phyloP scores from a whole-genome alignment of 2,888 invertebrate species.

The Amiota communis region DNA sequence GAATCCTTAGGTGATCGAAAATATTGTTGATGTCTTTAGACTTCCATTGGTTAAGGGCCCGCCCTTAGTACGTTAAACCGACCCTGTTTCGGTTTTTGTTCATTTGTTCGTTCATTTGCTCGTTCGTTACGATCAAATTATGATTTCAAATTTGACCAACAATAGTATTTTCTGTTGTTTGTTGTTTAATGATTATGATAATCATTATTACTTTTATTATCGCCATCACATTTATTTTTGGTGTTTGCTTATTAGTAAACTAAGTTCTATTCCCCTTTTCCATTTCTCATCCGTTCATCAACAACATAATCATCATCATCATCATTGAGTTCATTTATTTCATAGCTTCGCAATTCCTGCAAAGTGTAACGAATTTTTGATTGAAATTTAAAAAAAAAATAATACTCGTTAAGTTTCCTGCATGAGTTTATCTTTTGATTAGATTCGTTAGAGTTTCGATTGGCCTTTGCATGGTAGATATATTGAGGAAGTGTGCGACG shows the following conservation, averaged over 20 bases:
- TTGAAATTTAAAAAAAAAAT: slow-evolving; percentile 58
- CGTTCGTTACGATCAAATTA: slow-evolving; percentile 7
- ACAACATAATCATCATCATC: no score
- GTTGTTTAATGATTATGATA: slow-evolving; percentile 1
- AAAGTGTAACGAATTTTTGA: slow-evolving; percentile 67
- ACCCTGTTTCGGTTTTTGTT: no score
- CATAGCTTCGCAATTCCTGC: slow-evolving; percentile 32
- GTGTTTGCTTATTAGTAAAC: slow-evolving; percentile 60
- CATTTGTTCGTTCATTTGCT: no score
- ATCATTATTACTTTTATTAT: slow-evolving; percentile 55
- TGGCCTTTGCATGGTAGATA: slow-evolving; percentile 49
- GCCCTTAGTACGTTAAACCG: no score
- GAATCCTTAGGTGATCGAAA: no score
- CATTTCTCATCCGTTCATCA: no score
- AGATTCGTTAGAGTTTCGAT: slow-evolving; percentile 64
- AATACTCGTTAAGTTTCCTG: slow-evolving; percentile 64
- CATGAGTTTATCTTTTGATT: slow-evolving; percentile 66
- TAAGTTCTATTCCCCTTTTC: background rate
- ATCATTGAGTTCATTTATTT: background rate
- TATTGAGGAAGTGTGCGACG: slow-evolving; percentile 50
- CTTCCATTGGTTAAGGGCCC: no score
- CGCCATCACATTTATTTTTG: slow-evolving; percentile 63
- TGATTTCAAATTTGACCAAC: background rate
- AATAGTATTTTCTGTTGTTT: slow-evolving; percentile 5
- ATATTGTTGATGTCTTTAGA: no score